phyloP scores from a whole-genome alignment of 23 tunicate genomes.

The Ciona savignyi region DNA sequence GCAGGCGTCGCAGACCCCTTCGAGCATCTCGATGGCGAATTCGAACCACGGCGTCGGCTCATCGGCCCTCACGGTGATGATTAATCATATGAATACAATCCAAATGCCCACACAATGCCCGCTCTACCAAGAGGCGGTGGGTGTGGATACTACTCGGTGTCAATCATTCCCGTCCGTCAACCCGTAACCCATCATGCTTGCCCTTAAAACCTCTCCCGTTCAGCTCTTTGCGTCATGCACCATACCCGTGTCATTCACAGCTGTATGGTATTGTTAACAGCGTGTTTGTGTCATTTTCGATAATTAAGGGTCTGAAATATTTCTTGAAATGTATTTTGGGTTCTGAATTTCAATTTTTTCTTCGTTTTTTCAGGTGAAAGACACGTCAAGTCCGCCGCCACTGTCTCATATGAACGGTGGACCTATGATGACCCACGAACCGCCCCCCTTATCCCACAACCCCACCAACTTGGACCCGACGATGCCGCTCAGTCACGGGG shows the following conservation, averaged over 20 bases:
- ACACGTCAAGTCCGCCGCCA: constrained; percentile 74
- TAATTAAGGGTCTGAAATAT: background rate
- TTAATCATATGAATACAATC: constrained; percentile 36
- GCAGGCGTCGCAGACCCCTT: constrained; percentile 45
- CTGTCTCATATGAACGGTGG: constrained; percentile 48
- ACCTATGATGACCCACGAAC: constrained; percentile 49
- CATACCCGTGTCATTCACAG: no score
- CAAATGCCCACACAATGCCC: constrained; percentile 45
- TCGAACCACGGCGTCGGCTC: constrained; percentile 15
- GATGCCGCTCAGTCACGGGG: background rate
- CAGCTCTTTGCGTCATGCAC: no score
- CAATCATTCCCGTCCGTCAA: no score
- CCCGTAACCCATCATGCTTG: no score
- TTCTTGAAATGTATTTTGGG: background rate
- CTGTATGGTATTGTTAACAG: no score
- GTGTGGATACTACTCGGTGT: no score
- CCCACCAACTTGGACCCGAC: constrained; percentile 21
- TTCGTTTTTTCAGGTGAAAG: constrained; percentile 66
- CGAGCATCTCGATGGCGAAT: constrained; percentile 20
- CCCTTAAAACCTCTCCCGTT: no score
- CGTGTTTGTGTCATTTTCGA: no score
- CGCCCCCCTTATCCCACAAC: constrained; percentile 49
- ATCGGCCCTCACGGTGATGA: constrained; percentile 49
- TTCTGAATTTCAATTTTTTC: no score
- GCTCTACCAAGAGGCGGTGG: constrained; percentile 68